Evolutionary conservation across 2,113 vertebrate species (phyloP).

Genomic region (Corythornis vintsioides): DNA sequence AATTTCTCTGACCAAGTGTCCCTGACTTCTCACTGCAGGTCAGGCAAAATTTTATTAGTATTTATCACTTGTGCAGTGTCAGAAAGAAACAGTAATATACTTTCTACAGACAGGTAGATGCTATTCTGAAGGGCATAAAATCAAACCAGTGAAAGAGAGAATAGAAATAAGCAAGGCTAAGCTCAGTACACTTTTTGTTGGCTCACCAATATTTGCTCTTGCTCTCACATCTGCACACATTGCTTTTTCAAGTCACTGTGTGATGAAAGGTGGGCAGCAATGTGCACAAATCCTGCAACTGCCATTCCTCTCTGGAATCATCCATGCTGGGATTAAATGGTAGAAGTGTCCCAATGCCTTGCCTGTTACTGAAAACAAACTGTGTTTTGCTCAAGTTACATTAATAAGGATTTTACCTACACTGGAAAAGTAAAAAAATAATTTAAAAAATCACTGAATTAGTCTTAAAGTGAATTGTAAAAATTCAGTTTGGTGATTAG

Average conservation of each 20-base stretch:
- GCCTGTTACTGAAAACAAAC: neutral
- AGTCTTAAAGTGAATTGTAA: neutral
- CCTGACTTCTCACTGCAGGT: neutral
- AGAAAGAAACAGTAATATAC: neutral
- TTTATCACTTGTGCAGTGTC: neutral
- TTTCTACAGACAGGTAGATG: neutral
- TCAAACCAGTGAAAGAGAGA: neutral
- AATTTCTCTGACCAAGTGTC: neutral
- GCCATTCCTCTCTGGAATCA: neutral
- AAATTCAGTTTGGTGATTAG: neutral
- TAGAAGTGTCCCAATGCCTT: neutral
- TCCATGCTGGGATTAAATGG: neutral
- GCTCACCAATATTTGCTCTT: neutral
- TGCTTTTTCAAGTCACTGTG: neutral
- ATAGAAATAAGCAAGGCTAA: neutral
- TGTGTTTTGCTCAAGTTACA: neutral
- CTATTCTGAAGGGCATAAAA: constrained; percentile 20
- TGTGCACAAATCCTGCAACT: neutral
- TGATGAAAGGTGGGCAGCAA: neutral
- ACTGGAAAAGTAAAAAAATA: neutral
- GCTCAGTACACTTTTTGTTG: neutral
- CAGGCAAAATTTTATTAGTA: neutral
- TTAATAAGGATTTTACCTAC: neutral
- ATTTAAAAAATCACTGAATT: neutral
- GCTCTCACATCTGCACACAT: neutral